phyloP scores from a whole-genome alignment of 2,797 vertebrate genomes.

The Falco berigora region DNA sequence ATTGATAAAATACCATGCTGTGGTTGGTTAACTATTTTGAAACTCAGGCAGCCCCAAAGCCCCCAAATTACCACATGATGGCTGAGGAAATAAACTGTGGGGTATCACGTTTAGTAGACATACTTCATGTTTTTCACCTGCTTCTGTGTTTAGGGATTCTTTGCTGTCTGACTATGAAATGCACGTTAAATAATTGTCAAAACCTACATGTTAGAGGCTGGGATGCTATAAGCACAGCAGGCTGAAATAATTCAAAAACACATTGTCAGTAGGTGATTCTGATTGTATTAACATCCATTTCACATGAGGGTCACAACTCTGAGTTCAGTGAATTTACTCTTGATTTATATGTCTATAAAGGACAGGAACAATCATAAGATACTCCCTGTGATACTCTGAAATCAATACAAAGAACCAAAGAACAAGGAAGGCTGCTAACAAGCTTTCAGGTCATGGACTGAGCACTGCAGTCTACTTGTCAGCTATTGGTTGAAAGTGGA shows the following conservation, averaged over 20 bases:
- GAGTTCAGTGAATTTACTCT: slow-evolving; percentile 50
- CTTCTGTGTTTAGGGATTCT: neutral
- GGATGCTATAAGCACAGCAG: slow-evolving; percentile 5
- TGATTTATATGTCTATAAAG: slow-evolving; percentile 54
- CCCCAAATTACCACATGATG: neutral
- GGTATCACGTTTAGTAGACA: neutral
- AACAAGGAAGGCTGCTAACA: slow-evolving; percentile 50
- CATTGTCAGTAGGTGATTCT: neutral
- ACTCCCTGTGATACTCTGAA: slow-evolving; percentile 48
- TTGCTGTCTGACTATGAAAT: neutral
- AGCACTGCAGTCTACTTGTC: neutral
- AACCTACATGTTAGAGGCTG: neutral
- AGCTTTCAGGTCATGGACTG: slow-evolving; percentile 32
- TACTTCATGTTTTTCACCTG: neutral
- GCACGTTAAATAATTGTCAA: slow-evolving; percentile 14
- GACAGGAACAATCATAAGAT: slow-evolving; percentile 48
- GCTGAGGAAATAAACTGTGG: neutral
- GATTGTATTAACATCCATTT: slow-evolving; percentile 51
- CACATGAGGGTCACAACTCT: slow-evolving; percentile 44
- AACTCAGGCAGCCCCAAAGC: neutral
- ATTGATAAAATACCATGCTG: neutral
- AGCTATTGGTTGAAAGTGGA: slow-evolving; percentile 50
- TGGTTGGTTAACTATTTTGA: neutral
- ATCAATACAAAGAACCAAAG: slow-evolving; percentile 55
- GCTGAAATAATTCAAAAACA: slow-evolving; percentile 8